Percentiles rank a stretch among this genome's conserved stretches.
Evolutionary conservation across 2,113 vertebrate species (phyloP).

Genomic region (Triplophysa dalaica): DNA sequence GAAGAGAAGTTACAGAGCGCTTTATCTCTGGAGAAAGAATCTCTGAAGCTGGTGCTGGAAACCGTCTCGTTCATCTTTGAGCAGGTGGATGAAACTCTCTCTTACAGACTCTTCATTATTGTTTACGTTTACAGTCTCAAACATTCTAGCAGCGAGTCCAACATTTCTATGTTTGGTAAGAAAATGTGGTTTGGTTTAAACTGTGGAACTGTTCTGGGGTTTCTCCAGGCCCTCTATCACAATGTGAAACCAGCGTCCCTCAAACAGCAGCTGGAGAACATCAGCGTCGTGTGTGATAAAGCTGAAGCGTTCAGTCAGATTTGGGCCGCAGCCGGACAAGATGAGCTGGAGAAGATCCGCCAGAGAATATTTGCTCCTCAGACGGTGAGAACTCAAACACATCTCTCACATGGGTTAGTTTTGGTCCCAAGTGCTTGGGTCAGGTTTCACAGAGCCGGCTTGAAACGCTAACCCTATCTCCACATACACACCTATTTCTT

Average conservation of each 20-base stretch:
- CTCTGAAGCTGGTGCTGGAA: constrained; percentile 88
- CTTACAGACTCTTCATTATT: no score
- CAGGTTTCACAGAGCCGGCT: no score
- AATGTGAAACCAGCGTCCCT: constrained; percentile 83
- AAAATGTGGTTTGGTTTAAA: background rate
- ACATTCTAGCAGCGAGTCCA: no score
- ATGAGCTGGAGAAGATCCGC: constrained; percentile 87
- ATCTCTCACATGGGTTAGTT: no score
- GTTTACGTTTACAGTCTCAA: no score
- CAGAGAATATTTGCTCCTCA: constrained; percentile 85
- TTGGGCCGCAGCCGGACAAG: constrained; percentile 84
- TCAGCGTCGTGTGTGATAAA: constrained; percentile 82
- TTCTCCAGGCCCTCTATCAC: constrained; percentile 87
- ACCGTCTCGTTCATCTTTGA: constrained; percentile 61
- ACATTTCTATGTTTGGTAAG: background rate
- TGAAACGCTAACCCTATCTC: no score
- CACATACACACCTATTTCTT: no score
- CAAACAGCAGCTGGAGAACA: constrained; percentile 84
- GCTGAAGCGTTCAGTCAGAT: constrained; percentile 81
- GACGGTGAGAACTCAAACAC: constrained; percentile 76
- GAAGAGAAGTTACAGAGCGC: constrained; percentile 90
- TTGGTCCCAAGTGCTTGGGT: no score
- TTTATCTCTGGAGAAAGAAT: constrained; percentile 86
- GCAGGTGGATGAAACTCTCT: constrained; percentile 40
- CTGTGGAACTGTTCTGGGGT: background rate